Conservation (phyloP, 2,113 vertebrate species). For the Alethe castanea region DNA sequence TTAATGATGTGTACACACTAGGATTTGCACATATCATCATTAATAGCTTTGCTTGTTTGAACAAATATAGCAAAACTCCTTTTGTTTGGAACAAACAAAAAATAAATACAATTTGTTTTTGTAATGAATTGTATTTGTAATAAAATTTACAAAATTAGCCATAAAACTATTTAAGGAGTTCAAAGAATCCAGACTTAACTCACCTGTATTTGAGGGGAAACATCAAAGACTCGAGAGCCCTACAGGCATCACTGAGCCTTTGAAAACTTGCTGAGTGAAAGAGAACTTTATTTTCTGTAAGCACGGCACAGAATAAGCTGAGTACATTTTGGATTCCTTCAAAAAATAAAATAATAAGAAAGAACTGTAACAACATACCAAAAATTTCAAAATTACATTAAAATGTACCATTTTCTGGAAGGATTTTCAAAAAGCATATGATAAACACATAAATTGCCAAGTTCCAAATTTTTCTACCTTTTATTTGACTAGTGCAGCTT, state of each 20-base stretch:
- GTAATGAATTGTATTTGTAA: not conserved
- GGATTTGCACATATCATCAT: not conserved
- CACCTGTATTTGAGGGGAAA: slow-evolving; percentile 98
- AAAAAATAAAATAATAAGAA: slow-evolving; percentile 47
- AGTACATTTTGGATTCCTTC: slow-evolving; percentile 97
- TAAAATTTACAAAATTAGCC: not conserved
- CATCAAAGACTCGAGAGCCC: slow-evolving; percentile 94
- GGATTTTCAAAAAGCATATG: not conserved
- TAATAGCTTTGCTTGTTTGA: not conserved
- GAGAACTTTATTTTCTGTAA: slow-evolving; percentile 97
- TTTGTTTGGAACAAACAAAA: not conserved
- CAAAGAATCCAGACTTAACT: slow-evolving; percentile 13
- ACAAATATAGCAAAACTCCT: not conserved
- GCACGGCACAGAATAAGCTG: slow-evolving; percentile 93
- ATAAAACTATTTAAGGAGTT: not conserved
- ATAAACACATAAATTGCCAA: not conserved
- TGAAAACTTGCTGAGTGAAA: slow-evolving; percentile 98
- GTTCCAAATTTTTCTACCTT: not conserved
- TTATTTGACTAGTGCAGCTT: not conserved
- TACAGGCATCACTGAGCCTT: slow-evolving; percentile 91
- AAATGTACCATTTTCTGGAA: not conserved
- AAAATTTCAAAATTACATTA: not conserved
- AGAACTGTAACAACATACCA: not conserved
- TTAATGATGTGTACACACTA: not conserved
- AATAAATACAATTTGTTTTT: not conserved